phyloP scores from a whole-genome alignment of 2,113 vertebrate species.

The Gorsachius goisagi region DNA sequence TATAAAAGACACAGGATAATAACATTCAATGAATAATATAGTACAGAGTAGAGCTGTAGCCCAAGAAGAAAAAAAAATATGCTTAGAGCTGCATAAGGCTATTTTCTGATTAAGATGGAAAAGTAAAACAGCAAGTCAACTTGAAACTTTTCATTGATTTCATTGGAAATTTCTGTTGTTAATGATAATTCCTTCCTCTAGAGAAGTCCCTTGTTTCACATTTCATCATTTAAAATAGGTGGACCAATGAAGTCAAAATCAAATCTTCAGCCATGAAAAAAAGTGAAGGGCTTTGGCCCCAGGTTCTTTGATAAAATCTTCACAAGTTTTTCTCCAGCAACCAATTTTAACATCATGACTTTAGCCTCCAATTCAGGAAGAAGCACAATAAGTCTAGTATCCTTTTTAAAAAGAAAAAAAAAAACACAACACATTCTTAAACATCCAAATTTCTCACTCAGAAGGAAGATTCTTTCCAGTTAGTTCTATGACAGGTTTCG shows the following conservation, averaged over 20 bases:
- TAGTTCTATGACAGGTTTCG: neutral
- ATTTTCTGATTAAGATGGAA: neutral
- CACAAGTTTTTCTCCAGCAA: neutral
- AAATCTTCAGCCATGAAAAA: neutral
- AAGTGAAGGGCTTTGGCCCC: neutral
- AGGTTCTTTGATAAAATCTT: neutral
- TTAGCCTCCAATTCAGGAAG: neutral
- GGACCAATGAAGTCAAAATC: neutral
- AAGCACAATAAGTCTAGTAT: neutral
- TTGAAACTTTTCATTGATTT: neutral
- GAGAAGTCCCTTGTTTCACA: neutral
- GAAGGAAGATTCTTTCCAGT: neutral
- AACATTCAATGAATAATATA: neutral
- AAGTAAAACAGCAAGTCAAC: neutral
- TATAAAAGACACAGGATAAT: neutral
- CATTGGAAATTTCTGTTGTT: neutral
- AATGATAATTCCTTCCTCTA: neutral
- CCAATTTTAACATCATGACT: neutral
- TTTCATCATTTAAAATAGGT: neutral
- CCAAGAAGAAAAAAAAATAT: neutral
- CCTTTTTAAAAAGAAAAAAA: neutral
- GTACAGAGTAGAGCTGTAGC: neutral
- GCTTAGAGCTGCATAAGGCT: neutral
- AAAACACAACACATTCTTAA: neutral
- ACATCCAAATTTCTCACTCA: neutral